A percentile compares a stretch with the other conserved stretches of the same genome.
phyloP scores from a whole-genome alignment of 2,888 invertebrate genomes.

The Heliconius ethilla region DNA sequence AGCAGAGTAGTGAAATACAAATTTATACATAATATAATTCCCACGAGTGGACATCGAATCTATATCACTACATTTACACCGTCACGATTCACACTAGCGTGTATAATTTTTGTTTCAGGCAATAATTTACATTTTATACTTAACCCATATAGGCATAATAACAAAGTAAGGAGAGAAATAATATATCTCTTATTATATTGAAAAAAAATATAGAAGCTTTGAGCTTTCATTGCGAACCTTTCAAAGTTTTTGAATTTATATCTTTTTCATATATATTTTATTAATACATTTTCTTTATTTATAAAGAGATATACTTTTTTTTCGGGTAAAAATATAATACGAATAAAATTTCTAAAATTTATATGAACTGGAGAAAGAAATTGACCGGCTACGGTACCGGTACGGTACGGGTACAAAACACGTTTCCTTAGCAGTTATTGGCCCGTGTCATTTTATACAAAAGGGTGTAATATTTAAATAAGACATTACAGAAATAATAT shows the following conservation, averaged over 20 bases:
- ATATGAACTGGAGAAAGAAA: not conserved
- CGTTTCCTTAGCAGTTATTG: no score
- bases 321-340: not conserved
- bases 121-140: no score
- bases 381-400: not conserved
- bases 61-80: no score
- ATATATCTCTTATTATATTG: not conserved
- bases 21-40: not conserved
- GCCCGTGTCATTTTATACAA: no score
- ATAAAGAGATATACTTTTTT: not conserved
- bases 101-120: no score
- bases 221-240: not conserved
- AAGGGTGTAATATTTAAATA: no score
- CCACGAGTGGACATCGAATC: no score
- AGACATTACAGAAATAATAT: no score
- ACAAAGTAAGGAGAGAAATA: not conserved
- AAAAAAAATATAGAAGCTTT: not conserved
- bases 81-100: no score
- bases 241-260: not conserved
- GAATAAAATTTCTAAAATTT: not conserved
- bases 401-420: no score
- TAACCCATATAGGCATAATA: no score
- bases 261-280: not conserved
- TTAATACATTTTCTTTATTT: not conserved
- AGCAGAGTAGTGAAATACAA: not conserved